Conservation (phyloP, 2,888 invertebrate species). For the Steromphala cineraria region DNA sequence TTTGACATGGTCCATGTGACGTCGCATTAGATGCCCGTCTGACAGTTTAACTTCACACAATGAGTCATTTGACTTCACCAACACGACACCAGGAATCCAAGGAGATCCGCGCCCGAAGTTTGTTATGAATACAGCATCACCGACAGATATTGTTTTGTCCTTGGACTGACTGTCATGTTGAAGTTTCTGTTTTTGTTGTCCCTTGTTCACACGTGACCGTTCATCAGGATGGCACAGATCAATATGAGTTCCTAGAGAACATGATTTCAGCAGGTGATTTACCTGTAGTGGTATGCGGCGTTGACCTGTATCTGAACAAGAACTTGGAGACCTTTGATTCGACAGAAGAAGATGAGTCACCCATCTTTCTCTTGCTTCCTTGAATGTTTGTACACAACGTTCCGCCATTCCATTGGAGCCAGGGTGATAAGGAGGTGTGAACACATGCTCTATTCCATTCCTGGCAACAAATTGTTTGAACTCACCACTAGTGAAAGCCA, state of each 20-base stretch:
- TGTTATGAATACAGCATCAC: too few relatives aligned
- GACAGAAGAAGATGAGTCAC: neutral
- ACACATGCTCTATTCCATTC: neutral
- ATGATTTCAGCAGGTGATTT: neutral
- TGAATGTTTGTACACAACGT: neutral
- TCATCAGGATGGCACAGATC: neutral
- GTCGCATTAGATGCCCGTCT: too few relatives aligned
- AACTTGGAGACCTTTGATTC: neutral
- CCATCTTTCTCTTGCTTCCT: neutral
- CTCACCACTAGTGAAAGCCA: neutral
- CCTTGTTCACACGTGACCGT: neutral
- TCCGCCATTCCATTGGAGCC: neutral
- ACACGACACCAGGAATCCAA: too few relatives aligned
- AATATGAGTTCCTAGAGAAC: neutral
- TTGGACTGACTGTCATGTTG: too few relatives aligned
- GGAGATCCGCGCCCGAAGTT: too few relatives aligned
- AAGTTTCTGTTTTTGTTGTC: too few relatives aligned
- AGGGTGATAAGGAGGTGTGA: neutral
- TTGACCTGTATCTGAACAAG: neutral
- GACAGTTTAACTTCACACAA: too few relatives aligned
- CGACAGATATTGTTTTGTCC: too few relatives aligned
- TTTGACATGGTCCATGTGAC: too few relatives aligned
- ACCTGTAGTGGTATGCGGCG: neutral
- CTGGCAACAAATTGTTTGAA: neutral
- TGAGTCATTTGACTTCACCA: too few relatives aligned